These are phyloP conservation scores for Bos javanicus DNA, from an alignment of 2,113 vertebrate species.

Conservation along the genomic window DNA sequence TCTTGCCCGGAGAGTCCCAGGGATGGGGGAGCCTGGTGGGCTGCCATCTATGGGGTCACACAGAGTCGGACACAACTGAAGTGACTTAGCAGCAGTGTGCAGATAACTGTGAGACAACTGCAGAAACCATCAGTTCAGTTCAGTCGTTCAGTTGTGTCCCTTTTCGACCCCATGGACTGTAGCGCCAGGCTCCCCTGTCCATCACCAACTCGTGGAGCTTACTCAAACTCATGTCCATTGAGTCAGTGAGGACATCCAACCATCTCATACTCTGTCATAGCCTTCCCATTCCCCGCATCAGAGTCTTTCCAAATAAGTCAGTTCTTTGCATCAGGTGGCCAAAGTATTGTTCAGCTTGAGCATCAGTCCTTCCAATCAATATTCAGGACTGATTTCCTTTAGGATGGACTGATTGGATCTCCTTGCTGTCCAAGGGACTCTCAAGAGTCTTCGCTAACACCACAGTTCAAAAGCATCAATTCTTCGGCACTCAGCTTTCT, in stretches of 20 bases:
- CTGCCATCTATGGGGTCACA: no score
- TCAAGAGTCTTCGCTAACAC: not conserved
- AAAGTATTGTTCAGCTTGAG: not conserved
- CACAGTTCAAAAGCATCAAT: not conserved
- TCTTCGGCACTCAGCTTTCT: accelerated
- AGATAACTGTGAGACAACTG: not conserved
- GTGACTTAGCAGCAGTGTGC: no score
- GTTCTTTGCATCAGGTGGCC: not conserved
- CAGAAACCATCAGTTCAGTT: not conserved
- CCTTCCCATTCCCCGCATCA: not conserved
- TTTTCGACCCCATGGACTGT: not conserved
- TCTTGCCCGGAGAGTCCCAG: no score
- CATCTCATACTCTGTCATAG: not conserved
- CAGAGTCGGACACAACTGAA: no score
- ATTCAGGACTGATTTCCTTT: not conserved
- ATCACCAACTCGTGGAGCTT: not conserved
- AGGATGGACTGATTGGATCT: not conserved
- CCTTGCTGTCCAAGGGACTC: not conserved
- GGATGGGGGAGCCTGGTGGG: no score
- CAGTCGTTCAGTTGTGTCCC: not conserved
- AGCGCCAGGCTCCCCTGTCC: not conserved
- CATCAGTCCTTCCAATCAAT: not conserved
- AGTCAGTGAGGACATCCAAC: not conserved
- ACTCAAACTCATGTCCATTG: not conserved
- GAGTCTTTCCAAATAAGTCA: not conserved